Evolutionary conservation across 1,140 invertebrate species (phyloP), one percentile per base, ranked within the genome.

Genomic region (Scaptodrosophila lebanonensis): DNA sequence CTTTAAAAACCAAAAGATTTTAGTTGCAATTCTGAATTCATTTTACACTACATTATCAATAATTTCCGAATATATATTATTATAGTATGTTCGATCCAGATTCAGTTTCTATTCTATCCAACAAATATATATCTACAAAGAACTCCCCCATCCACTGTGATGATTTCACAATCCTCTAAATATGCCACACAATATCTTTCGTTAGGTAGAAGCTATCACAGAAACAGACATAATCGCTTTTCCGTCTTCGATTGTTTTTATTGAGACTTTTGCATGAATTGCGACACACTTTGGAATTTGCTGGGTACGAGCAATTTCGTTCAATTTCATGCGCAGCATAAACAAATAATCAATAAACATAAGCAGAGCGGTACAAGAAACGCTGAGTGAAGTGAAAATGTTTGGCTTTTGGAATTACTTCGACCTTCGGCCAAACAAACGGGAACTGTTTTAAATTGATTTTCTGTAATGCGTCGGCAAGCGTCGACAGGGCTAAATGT

Each of bases 401-500:
- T 38, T 20, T 43, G 16, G 51, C 39, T 51, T 53, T 29, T 52
- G 59, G 59, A 75, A 69, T 82, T 70, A 40, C 30, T 69, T 22
- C 59, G 75, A 79, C 75, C 75, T 79, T 79, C 75, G 53, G 3
- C 9, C 1, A 16, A 17, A 12, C n/a, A 45, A 45, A 45, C 56
- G 43, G 42, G 22, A 42, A 43, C 40, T 16, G 47, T n/a, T 33
- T n/a, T 33, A n/a, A 52, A 59, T 69, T 54, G 70, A 69, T 60
- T 67, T 63, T 25, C 17, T n/a, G 32, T 13, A 29, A 29, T 29
- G 27, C 9, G n/a, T n/a, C n/a, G 56, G 59, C 58, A 61, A 54
- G 60, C 67, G 66, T 56, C 66, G 35, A 62, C 67, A 79, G 72
- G 72, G 73, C 73, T 72, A 57, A 76, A 79, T 79, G 75, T 73